A percentile compares a stretch with the other conserved stretches of the same genome.
Conservation (phyloP, 2,797 vertebrate species). For the Sus cebifrons region DNA sequence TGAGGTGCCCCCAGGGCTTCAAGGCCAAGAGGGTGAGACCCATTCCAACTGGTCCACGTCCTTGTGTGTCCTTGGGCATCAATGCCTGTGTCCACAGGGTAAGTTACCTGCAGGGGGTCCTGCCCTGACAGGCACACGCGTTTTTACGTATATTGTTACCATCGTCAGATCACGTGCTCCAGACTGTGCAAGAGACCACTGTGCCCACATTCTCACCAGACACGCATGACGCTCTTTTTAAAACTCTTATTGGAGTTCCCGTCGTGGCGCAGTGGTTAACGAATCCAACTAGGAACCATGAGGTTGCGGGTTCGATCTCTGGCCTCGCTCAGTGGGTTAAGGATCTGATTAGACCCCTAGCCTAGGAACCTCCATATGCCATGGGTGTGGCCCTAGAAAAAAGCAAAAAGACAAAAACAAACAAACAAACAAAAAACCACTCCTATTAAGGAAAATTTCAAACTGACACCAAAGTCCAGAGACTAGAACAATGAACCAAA, state of each 20-base stretch:
- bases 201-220: not conserved
- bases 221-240: not conserved
- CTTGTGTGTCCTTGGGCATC: not conserved
- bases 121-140: rapidly evolving
- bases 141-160: not conserved
- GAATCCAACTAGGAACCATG: too few relatives aligned
- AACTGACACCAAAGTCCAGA: not conserved
- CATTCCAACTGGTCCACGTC: not conserved
- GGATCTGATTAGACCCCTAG: too few relatives aligned
- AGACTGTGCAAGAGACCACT: rapidly evolving
- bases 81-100: not conserved
- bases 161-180: not conserved
- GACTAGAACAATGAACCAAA: not conserved
- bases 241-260: not conserved
- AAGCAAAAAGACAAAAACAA: too few relatives aligned
- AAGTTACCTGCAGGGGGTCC: not conserved
- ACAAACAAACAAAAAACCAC: too few relatives aligned
- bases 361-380: too few relatives aligned
- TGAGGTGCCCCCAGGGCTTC: rapidly evolving
- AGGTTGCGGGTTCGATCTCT: too few relatives aligned
- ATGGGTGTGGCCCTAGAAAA: too few relatives aligned
- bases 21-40: not conserved
- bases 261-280: too few relatives aligned
- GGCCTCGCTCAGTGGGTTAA: too few relatives aligned
- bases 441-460: not conserved